These are phyloP conservation scores for Eutolmus rufibarbis DNA, from an alignment of 2,888 invertebrate genomes.

Conservation along the genomic window DNA sequence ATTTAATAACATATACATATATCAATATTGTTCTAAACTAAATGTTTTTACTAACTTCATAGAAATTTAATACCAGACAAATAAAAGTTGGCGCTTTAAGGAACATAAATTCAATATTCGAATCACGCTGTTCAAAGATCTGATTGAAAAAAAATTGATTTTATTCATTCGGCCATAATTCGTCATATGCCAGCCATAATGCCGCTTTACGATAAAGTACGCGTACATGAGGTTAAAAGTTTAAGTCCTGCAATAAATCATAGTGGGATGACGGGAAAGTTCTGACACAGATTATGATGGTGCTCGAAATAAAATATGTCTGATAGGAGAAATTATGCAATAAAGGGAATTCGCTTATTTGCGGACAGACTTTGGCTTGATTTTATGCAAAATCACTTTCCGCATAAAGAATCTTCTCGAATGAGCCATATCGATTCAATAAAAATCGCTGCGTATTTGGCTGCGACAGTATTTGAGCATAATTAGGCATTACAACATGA, in stretches of 20 bases:
- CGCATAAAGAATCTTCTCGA: background rate
- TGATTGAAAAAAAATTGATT: background rate
- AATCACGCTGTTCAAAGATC: background rate
- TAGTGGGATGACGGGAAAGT: background rate
- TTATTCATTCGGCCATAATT: background rate
- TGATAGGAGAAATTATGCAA: background rate
- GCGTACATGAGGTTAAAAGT: background rate
- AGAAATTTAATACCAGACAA: background rate
- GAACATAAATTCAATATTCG: background rate
- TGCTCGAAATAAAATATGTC: background rate
- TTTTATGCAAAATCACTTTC: background rate
- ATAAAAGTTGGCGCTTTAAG: background rate
- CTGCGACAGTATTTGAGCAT: background rate
- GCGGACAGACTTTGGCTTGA: background rate
- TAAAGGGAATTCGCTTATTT: background rate
- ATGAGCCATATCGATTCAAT: background rate
- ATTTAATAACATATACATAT: background rate
- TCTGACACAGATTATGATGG: background rate
- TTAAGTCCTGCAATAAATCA: background rate
- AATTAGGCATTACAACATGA: background rate
- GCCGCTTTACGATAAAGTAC: background rate
- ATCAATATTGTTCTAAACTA: background rate
- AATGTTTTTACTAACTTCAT: background rate
- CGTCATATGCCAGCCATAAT: background rate
- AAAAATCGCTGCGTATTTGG: background rate